Percentiles rank a stretch among this genome's conserved stretches.
These are phyloP conservation scores for Charanyca ferruginea DNA, from an alignment of 2,888 invertebrate genomes.

Conservation along the genomic window DNA sequence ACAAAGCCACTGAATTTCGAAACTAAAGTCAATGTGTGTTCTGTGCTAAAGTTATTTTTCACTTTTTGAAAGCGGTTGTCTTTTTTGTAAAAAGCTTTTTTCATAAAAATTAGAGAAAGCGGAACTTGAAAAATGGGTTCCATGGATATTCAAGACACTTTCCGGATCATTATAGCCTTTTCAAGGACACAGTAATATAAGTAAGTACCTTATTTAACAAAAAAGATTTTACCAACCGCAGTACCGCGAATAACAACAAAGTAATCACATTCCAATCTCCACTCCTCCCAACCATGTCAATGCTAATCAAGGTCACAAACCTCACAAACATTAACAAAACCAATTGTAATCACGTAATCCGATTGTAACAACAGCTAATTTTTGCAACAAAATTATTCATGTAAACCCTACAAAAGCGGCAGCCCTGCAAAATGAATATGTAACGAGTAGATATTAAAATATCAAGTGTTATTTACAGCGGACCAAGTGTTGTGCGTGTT, in stretches of 20 bases:
- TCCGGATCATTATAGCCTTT: no score
- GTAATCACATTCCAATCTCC: not conserved
- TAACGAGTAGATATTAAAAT: constrained; percentile 69
- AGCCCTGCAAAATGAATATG: constrained; percentile 65
- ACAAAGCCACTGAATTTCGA: no score
- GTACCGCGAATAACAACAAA: not conserved
- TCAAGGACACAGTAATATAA: no score
- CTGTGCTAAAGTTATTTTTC: no score
- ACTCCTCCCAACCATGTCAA: constrained; percentile 2
- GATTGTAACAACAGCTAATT: constrained; percentile 43
- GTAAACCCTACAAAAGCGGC: constrained; percentile 27
- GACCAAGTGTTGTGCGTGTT: constrained; percentile 47
- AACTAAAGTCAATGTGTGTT: no score
- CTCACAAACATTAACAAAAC: constrained; percentile 29
- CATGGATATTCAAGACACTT: no score
- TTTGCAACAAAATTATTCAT: constrained; percentile 42
- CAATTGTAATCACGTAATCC: constrained; percentile 45
- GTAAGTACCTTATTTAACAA: no score
- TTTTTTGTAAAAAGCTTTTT: no score
- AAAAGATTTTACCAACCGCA: no score
- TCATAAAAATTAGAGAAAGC: no score
- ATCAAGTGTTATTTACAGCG: constrained; percentile 69
- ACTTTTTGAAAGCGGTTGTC: no score
- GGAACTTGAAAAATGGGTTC: no score
- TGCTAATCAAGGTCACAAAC: constrained; percentile 17